phyloP scores from a whole-genome alignment of 2,113 vertebrate genomes.

The Mixornis gularis region DNA sequence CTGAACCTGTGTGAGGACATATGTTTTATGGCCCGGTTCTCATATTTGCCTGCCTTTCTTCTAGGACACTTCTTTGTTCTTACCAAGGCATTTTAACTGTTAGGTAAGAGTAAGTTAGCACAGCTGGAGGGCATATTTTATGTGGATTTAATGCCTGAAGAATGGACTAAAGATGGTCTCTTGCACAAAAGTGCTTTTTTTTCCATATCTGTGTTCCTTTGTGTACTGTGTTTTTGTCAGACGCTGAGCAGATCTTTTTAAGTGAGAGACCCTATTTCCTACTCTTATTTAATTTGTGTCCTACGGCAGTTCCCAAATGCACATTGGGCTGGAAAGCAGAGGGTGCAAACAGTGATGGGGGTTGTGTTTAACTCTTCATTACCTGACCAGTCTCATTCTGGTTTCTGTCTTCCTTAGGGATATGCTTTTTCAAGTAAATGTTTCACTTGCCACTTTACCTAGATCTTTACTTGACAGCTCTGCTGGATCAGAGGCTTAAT shows the following conservation, averaged over 20 bases:
- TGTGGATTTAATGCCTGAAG: background rate
- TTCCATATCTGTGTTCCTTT: background rate
- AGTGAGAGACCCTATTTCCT: background rate
- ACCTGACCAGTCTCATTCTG: background rate
- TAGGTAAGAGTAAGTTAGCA: background rate
- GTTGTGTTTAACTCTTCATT: background rate
- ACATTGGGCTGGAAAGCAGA: background rate
- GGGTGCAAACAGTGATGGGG: background rate
- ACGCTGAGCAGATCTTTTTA: slow-evolving; percentile 21
- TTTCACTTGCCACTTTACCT: background rate
- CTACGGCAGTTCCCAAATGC: background rate
- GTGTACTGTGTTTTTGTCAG: background rate
- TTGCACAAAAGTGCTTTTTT: background rate
- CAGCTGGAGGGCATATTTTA: slow-evolving; percentile 12
- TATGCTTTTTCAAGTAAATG: background rate
- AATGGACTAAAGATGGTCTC: background rate
- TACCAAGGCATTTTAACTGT: background rate
- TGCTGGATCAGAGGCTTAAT: background rate
- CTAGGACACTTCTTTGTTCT: background rate
- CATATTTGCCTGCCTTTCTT: background rate
- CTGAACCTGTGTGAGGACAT: background rate
- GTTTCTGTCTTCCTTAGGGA: background rate
- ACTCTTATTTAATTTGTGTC: slow-evolving; percentile 23
- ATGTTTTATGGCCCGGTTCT: background rate
- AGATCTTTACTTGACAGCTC: background rate